A percentile compares a stretch with the other conserved stretches of the same genome.
phyloP scores from a whole-genome alignment of 2,113 vertebrate genomes.

The Cinclus mexicanus region DNA sequence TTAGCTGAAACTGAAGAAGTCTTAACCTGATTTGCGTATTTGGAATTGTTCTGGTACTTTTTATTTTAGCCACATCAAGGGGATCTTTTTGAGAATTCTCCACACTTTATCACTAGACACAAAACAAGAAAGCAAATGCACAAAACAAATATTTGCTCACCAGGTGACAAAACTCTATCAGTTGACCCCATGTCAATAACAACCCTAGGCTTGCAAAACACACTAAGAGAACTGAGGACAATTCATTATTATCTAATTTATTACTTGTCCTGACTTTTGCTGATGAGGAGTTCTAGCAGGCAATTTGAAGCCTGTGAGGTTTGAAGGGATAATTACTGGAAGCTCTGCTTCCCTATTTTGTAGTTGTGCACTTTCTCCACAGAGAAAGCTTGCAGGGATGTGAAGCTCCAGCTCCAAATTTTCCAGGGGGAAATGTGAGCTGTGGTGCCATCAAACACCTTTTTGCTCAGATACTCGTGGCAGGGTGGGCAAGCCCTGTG shows the following conservation, averaged over 20 bases:
- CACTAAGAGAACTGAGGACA: neutral
- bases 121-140: neutral
- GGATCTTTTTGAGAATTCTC: neutral
- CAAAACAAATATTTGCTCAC: neutral
- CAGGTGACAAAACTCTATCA: neutral
- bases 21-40: neutral
- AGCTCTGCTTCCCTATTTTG: neutral
- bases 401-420: neutral
- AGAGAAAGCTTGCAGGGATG: neutral
- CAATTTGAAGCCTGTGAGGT: neutral
- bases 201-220: neutral
- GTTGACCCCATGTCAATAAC: too few relatives aligned
- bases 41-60: neutral
- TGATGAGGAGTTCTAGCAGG: neutral
- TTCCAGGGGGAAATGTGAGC: neutral
- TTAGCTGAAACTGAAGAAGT: neutral
- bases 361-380: neutral
- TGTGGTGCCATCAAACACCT: accelerated
- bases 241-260: neutral
- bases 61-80: neutral
- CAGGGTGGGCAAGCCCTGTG: neutral
- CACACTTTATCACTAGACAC: neutral
- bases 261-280: neutral
- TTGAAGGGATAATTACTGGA: neutral
- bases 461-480: neutral